Base-by-base conservation (phyloP, 2,888 invertebrate genomes). In the Sinodicranocentrus sp. region DNA sequence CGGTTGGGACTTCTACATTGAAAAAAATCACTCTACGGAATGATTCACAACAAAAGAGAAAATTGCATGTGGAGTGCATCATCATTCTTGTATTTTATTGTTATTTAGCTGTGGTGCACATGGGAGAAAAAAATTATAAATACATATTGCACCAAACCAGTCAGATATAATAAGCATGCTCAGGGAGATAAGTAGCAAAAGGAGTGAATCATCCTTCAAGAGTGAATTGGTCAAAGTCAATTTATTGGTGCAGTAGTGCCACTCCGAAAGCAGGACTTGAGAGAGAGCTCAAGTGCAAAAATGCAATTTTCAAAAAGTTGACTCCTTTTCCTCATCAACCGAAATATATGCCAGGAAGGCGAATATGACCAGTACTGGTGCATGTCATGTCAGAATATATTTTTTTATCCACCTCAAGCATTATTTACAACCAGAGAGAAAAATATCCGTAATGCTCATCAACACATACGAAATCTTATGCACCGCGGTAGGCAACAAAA, bases 281-380 rank as follows among this genome's bases (percentile, higher is more conserved):
- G 61, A 73, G 59, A 57, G 59, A 25, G 59, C 54, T 67, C 76
- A 67, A 76, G 67, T 76, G 76, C 65, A 43, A 59, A 63, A 33
- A 33, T 33, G 33, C 33, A 33, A 33, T 33, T 10, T n/a, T n/a
- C n/a, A n/a, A n/a, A n/a, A n/a, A n/a, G n/a, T n/a, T n/a, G n/a
- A 39, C 39, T 8, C 39, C 39, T 13, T 39, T 8, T 48, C 48
- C 2, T 15, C 48, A 33, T 10, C 48, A 48, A 13, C 48, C 5
- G 21, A 57, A 68, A 52, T 68, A 28, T 68, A 52, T 65, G 65
- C 65, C 65, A 68, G 68, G 68, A 68, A 68, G 68, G 68, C 26
- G 23, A 26, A 68, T 65, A 21, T 65, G 65, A 65, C 65, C 17
- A 43, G 43, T 65, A 43, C 44, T 39, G 23, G 43, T 76, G 23